These are phyloP conservation scores for Macropis europaea DNA, from an alignment of 2,888 invertebrate species.

Conservation along the genomic window DNA sequence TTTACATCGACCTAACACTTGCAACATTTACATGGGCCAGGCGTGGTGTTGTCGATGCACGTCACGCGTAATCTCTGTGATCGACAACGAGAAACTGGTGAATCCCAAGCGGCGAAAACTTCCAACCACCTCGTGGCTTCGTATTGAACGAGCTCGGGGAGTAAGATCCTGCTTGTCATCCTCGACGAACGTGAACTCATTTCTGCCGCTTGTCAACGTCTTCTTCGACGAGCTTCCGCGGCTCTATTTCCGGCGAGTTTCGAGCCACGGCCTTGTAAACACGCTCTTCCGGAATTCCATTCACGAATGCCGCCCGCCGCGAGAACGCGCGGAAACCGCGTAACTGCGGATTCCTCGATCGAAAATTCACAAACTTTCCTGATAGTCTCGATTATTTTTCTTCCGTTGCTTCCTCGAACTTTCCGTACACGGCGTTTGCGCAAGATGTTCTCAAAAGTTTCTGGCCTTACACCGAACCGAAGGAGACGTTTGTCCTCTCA, in stretches of 20 bases:
- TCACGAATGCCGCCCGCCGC: neutral
- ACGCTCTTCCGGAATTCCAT: constrained; percentile 13
- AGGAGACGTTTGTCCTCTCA: too few relatives aligned
- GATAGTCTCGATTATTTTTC: too few relatives aligned
- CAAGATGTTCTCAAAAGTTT: too few relatives aligned
- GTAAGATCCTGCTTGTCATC: constrained; percentile 49
- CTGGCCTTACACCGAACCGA: too few relatives aligned
- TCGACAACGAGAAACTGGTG: constrained; percentile 33
- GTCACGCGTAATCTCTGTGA: constrained; percentile 40
- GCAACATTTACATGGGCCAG: constrained; percentile 8
- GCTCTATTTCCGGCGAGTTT: constrained; percentile 40
- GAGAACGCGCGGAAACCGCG: neutral
- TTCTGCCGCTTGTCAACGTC: constrained; percentile 31
- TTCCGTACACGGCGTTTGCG: too few relatives aligned
- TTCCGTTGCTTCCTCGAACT: too few relatives aligned
- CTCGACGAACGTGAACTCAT: constrained; percentile 50
- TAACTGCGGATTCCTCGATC: neutral
- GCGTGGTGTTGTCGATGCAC: constrained; percentile 6
- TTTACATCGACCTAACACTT: constrained; percentile 1
- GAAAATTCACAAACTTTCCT: neutral
- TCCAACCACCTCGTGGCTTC: constrained; percentile 25
- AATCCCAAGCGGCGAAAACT: constrained; percentile 38
- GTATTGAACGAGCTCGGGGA: constrained; percentile 46
- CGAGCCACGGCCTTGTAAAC: constrained; percentile 39
- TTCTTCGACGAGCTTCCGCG: constrained; percentile 28